Base-by-base conservation (phyloP, 2,113 vertebrate genomes). In the Petaurus breviceps region DNA sequence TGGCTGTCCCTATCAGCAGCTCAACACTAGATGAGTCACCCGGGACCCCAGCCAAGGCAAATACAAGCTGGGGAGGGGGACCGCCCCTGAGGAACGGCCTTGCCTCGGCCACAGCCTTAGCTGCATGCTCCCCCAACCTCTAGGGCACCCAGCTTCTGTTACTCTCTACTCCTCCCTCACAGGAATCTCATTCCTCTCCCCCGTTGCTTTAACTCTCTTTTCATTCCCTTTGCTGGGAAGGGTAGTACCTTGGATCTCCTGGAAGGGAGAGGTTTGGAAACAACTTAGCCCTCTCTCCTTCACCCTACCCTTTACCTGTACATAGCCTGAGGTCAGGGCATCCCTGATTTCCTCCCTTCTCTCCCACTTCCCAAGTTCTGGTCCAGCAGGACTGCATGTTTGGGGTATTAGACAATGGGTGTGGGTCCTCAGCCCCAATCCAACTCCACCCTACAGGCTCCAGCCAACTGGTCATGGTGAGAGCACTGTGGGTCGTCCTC, bases 341-440 rank as follows among this genome's bases (percentile, higher is more conserved):
- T 97, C 97, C 96, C 96, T 91, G 94, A 92, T 96, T 97, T 96
- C 96, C 77, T 93, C 95, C 97, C 89, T 93, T 93, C 93, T 96
- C 97, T 95, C 96, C 96, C 89, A 97, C 96, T 97, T 97, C 97
- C 94, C n/a, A 43, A 43, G 43, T 89, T 89, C 89, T 19, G 23
- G 89, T 97, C 94, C 96, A 97, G 98, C 95, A 96, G 96, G 97
- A 50, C 97, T 57, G 97, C 97, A 91, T 98, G 97, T 97, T 98
- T 98, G 95, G 97, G 97, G 96, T 97, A 97, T 98, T 98, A 98
- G 97, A 97, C 97, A 98, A 98, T 98, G 98, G 98, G 98, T 97
- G 97, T 98, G 97, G 96, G 97, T 97, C 97, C 97, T 0, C 95
- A 98, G 94, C 94, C 97, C 96, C 95, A 96, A 97, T 96, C 98